Evolutionary conservation across 2,888 invertebrate genomes (phyloP).

Genomic region (Lasioglossum calceatum): DNA sequence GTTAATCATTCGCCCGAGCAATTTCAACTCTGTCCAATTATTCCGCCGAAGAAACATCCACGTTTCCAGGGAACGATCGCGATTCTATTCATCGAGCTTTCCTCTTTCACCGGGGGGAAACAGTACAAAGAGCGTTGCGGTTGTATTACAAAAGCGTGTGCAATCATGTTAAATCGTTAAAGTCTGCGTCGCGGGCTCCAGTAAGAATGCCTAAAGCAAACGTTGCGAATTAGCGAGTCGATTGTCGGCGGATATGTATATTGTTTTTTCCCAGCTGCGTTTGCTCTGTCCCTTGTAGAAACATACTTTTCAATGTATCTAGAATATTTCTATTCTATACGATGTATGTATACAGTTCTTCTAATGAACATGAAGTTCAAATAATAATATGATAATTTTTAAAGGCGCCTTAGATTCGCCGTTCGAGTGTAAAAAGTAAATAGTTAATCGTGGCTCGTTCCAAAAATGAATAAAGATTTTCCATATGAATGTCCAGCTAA

Average conservation of each 20-base stretch:
- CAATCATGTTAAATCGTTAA: constrained; percentile 25
- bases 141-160: not conserved
- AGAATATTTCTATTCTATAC: not conserved
- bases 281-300: not conserved
- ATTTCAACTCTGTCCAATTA: not conserved
- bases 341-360: no score
- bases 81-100: not conserved
- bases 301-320: no score
- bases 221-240: constrained; percentile 15
- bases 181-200: constrained; percentile 2
- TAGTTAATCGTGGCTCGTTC: no score
- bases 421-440: no score
- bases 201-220: constrained; percentile 23
- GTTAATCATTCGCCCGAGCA: not conserved
- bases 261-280: constrained; percentile 14
- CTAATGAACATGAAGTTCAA: no score
- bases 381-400: no score
- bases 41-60: not conserved
- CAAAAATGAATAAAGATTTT: no score
- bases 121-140: not conserved
- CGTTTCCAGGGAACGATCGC: not conserved
- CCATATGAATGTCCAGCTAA: no score
- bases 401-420: no score
- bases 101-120: not conserved
- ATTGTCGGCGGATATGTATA: constrained; percentile 11